Percentiles rank a stretch among this genome's conserved stretches.
Evolutionary conservation across 2,797 vertebrate genomes (phyloP).

Genomic region (Acanthurus tractus): DNA sequence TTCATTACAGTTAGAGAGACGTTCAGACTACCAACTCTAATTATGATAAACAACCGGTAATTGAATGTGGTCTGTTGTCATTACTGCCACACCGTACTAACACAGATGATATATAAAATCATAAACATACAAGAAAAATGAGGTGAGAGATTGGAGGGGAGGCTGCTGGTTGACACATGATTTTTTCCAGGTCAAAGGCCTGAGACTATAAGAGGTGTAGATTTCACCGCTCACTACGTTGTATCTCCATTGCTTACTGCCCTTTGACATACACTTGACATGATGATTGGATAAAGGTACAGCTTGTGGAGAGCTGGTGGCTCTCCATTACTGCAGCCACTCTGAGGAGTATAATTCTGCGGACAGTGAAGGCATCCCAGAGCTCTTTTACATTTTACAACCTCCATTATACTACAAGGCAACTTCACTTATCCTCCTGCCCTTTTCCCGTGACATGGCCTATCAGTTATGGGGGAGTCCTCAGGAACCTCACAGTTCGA

Average conservation of each 20-base stretch:
- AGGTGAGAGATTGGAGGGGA: neutral
- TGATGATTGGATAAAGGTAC: slow-evolving; percentile 33
- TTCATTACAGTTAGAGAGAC: slow-evolving; percentile 79
- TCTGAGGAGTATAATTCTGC: slow-evolving; percentile 69
- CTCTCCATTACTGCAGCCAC: slow-evolving; percentile 44
- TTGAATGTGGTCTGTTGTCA: slow-evolving; percentile 68
- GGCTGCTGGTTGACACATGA: neutral
- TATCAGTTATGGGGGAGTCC: slow-evolving; percentile 52
- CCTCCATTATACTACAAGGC: slow-evolving; percentile 73
- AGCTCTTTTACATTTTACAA: slow-evolving; percentile 80
- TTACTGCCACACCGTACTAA: slow-evolving; percentile 52
- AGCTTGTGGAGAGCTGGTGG: slow-evolving; percentile 19
- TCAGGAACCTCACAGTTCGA: slow-evolving; percentile 12
- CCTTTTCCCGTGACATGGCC: slow-evolving; percentile 65
- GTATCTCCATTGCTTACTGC: neutral
- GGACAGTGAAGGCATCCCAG: slow-evolving; percentile 71
- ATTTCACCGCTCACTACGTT: neutral
- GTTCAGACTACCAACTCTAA: slow-evolving; percentile 67
- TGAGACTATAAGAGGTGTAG: neutral
- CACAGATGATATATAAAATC: slow-evolving; percentile 58
- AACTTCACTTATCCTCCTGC: slow-evolving; percentile 73
- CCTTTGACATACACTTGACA: neutral
- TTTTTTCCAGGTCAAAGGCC: slow-evolving; percentile 7
- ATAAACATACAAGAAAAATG: slow-evolving; percentile 32
- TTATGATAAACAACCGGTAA: slow-evolving; percentile 80